Base-by-base conservation (phyloP, 2,797 vertebrate genomes). In the Sebastes steindachneri region DNA sequence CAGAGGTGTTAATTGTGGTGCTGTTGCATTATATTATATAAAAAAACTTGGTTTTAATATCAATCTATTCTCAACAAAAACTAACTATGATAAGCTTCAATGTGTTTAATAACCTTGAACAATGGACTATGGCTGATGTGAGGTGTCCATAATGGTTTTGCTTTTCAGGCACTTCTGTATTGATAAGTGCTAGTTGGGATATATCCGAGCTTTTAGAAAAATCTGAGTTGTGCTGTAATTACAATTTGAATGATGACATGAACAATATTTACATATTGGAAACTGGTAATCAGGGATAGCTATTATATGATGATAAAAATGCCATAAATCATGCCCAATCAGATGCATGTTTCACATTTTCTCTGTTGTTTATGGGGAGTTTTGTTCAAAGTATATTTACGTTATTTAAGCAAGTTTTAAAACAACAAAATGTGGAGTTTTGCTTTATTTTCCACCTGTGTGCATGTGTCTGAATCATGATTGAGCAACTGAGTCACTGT, bases 401-500 rank as follows among this genome's bases (percentile, higher is more conserved):
- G 11, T 29, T 21, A 9, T 58, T 29, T 37, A 23, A 41, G 29
- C 48, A 73, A 19, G 54, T 59, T 35, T 54, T 48, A 62, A 4
- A 14, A 6, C 21, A 59, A 21, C 17, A 41, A 71, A 45, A 55
- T 64, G 26, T 58, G 4, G n/a, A 60, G 5, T n/a, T 62, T 19
- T 11, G 9, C 8, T 9, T 55, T 73, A 14, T 41, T 7, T 14
- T 26, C 31, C 4, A 0, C 31, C 4, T 75, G 53, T 53, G 54
- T 68, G 37, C 12, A 9, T 81, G 41, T 60, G 51, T 86, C 23
- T 86, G 69, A 74, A 80, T 89, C 62, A 70, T 41, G 76, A 85
- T 54, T 59, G 54, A 87, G 71, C 73, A 23, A 63, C 76, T 91
- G 87, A 91, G 55, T 90, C 89, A 83, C 58, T 84, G 71, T 93